Evolutionary conservation across 2,797 vertebrate genomes (phyloP), one percentile per base, ranked within the genome.

Genomic region (Girardinus metallicus): DNA sequence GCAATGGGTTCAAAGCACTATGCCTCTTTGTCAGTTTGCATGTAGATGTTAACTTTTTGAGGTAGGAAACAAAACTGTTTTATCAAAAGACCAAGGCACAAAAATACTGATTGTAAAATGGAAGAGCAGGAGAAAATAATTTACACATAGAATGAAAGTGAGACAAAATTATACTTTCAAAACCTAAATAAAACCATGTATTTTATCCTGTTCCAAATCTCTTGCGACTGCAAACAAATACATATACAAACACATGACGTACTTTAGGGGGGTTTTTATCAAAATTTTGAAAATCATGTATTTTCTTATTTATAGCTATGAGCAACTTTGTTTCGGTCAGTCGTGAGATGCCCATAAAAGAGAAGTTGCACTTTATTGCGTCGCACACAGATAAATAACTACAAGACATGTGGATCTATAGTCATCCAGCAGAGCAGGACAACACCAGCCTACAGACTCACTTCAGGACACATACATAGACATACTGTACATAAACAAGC

Each of bases 381-480:
- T 29, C 44, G n/a, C 74, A 72, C 53, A 60, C 73, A 51, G 81
- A 41, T 80, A 75, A 89, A 76, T 15, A 31, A 4, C 36, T 73
- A 46, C 76, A 73, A n/a, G 53, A 80, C 49, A 62, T 79, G 80
- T 44, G 41, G 39, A 70, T 77, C 74, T 87, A 76, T 79, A 90
- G 80, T 87, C 84, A 88, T 78, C 49, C 34, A 71, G 23, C 44
- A 57, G 53, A 88, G 79, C 86, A 90, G 88, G 88, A 91, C 89
- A 92, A 46, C 46, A 34, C 15, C 75, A 62, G 86, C 91, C 86
- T 73, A 71, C 79, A 78, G 90, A 80, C 80, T 68, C 76, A 49
- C 85, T 76, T 79, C 64, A 74, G 82, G 83, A 83, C 43, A 70
- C 72, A 51, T 73, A 71, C 73, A 80, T 43, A 23, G 46, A 76